Base-by-base conservation (phyloP, 2,797 vertebrate genomes). In the Orientallactaga sibirica region DNA sequence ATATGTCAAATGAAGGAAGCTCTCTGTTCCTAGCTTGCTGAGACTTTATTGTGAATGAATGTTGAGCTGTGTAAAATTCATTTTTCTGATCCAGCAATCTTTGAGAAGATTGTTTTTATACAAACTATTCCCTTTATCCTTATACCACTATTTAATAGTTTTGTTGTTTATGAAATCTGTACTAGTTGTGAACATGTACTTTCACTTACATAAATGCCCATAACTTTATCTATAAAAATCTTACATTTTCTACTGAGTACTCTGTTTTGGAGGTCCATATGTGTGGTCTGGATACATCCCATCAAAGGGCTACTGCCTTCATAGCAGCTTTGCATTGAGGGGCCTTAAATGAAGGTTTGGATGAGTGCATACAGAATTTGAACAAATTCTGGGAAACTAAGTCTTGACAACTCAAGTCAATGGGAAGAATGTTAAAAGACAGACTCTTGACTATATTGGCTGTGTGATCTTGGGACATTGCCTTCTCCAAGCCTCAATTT, bases 31-130 rank as follows among this genome's bases (percentile, higher is more conserved):
- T 81, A 52, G 20, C 66, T 76, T 87, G n/a, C 41, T 48, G 24
- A n/a, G 15, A 29, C 11, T 66, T 48, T 7, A 62, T 78, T 43
- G 48, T 71, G 52, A 76, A 27, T 41, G 4, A n/a, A 78, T 82
- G 25, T 10, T 52, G 68, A 64, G 55, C 81, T 86, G 68, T 92
- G 58, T 81, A 75, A 79, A 52, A 82, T 33, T 25, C 33, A 29
- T 91, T 85, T 92, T 62, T 84, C 64, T 61, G 24, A 67, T 55
- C 62, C 18, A 93, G 75, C 52, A 33, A 9, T 68, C 91, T 90
- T 77, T 73, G 77, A 92, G 77, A 89, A n/a, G 76, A 64, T 76
- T 83, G 73, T 10, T 27, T 80, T 94, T 81, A 52, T 27, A 77
- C 27, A 76, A 8, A 37, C 5, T 55, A 3, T 61, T 90, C 10